Evolutionary conservation across 2,113 vertebrate genomes (phyloP), one percentile per base, ranked within the genome.

Genomic region (Rhizomys pruinosus): DNA sequence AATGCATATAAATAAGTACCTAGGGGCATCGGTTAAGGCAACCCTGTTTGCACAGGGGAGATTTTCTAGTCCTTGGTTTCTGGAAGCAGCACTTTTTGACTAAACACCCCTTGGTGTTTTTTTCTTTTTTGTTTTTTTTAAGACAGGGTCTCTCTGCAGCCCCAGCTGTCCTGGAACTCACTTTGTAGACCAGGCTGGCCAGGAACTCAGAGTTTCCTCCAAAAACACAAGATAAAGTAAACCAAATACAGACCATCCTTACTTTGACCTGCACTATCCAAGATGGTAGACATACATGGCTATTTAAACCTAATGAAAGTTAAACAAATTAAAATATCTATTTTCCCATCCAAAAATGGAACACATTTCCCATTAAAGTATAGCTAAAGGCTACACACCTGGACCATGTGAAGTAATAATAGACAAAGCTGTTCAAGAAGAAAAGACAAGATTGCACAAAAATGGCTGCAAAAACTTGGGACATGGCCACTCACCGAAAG

Each of bases 301-400:
- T 57, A 71, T 37, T 86, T 89, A 52, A 66, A 61, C 73, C 81
- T 68, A 79, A 63, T 76, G 84, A 90, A 87, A 63, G n/a, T 42
- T 52, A 86, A 86, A 77, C 42, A 87, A 88, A 89, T 59, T 76
- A 66, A 80, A 92, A 72, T 44, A 66, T 69, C 79, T 79, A 34
- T 61, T 84, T 37, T 84, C 39, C 25, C 44, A 64, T 81, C 61
- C 32, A 27, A 84, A 84, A 66, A 66, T 39, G 23, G 61, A 84
- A 34, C 17, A 44, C 29, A n/a, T 68, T 84, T 68, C 32, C 42
- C 63, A 47, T 79, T 85, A 47, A 64, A 80, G 74, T 39, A 34
- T 76, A 72, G 23, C 11, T 22, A 72, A 77, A 23, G 32, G 32
- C n/a, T 74, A 72, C 6, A 34, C 13, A 91, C 17, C 6, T 34